These are phyloP conservation scores for Rafetus swinhoei DNA, from an alignment of 2,113 vertebrate species.

Conservation along the genomic window DNA sequence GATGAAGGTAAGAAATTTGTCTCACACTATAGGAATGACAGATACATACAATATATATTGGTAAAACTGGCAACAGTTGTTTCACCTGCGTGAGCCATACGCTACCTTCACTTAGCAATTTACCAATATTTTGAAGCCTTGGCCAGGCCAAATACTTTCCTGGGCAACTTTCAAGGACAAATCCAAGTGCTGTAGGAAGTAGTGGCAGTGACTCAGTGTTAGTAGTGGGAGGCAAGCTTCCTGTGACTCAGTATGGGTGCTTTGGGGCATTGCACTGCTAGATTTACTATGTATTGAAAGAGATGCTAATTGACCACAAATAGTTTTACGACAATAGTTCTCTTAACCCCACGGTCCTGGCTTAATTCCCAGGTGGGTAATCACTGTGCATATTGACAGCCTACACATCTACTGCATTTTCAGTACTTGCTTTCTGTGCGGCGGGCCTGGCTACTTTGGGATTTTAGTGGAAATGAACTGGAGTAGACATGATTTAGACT, in stretches of 20 bases:
- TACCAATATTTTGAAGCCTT: fast-evolving
- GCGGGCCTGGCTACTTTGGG: neutral
- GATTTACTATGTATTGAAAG: neutral
- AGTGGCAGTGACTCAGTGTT: neutral
- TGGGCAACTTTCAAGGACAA: neutral
- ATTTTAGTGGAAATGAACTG: neutral
- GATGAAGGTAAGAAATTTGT: fast-evolving
- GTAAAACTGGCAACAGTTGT: fast-evolving
- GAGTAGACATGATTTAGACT: neutral
- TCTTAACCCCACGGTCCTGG: conserved; percentile 18
- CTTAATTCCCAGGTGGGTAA: neutral
- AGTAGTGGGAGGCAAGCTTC: neutral
- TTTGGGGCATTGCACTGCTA: neutral
- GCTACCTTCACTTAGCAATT: fast-evolving
- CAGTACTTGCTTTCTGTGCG: conserved; percentile 1
- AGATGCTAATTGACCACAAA: conserved; percentile 1
- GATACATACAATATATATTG: fast-evolving
- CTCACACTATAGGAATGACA: neutral
- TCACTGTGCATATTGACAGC: neutral
- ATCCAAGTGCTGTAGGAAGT: neutral
- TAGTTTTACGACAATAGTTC: neutral
- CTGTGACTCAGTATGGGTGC: conserved; percentile 1
- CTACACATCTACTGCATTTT: neutral
- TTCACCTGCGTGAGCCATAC: fast-evolving
- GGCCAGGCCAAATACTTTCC: neutral